These are phyloP conservation scores for Limnodromus scolopaceus DNA, from an alignment of 2,797 vertebrate genomes.

Conservation along the genomic window DNA sequence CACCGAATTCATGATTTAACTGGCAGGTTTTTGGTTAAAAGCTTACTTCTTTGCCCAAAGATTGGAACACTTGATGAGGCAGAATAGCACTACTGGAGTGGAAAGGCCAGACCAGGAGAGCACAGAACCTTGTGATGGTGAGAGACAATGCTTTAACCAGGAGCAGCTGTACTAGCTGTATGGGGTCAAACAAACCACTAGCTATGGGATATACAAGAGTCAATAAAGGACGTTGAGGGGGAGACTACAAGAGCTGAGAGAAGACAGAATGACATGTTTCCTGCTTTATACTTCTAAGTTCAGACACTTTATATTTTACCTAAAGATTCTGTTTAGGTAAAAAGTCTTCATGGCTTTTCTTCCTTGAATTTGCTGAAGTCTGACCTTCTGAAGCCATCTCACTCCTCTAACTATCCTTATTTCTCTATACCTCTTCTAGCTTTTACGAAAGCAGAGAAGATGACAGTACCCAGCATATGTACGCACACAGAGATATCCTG, in stretches of 20 bases:
- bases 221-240: not conserved
- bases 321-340: not conserved
- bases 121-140: not conserved
- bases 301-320: not conserved
- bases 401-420: not conserved
- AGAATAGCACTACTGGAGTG: not conserved
- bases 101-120: not conserved
- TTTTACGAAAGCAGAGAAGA: not conserved
- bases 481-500: not conserved
- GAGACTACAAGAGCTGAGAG: not conserved
- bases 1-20: not conserved
- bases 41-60: not conserved
- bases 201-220: not conserved
- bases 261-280: not conserved
- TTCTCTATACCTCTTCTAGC: not conserved
- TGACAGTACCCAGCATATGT: not conserved
- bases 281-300: not conserved
- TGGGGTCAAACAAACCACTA: not conserved
- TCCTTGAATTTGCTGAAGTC: not conserved
- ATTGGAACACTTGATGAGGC: not conserved
- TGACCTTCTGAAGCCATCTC: not conserved
- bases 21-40: not conserved
- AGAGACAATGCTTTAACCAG: not conserved
- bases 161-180: not conserved
- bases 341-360: not conserved